Percentiles rank a stretch among this genome's conserved stretches.
Evolutionary conservation across 2,113 vertebrate species (phyloP).

Genomic region (Rhineura floridana): DNA sequence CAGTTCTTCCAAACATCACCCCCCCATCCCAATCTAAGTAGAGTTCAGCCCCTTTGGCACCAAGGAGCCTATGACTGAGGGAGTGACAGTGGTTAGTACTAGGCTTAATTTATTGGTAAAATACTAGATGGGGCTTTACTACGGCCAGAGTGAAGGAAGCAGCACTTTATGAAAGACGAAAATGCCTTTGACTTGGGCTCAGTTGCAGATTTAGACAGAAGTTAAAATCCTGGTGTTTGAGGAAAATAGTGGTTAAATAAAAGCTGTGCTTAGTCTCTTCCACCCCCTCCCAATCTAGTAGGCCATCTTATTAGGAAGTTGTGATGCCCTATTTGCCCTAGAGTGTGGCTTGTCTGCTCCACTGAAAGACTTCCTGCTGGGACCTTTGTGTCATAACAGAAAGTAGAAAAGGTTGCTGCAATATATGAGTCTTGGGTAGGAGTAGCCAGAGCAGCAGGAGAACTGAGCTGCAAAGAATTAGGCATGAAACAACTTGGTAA

Average conservation of each 20-base stretch:
- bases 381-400: conserved; percentile 60
- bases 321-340: conserved; percentile 69
- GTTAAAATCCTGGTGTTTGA: neutral
- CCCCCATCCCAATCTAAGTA: neutral
- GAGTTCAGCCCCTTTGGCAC: neutral
- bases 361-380: conserved; percentile 69
- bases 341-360: conserved; percentile 70
- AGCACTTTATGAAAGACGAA: neutral
- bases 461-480: conserved; percentile 78
- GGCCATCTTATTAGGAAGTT: conserved; percentile 71
- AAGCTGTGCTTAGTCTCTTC: conserved; percentile 57
- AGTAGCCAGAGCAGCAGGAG: conserved; percentile 73
- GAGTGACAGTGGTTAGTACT: neutral
- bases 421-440: conserved; percentile 65
- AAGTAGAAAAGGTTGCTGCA: conserved; percentile 61
- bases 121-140: neutral
- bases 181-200: conserved; percentile 18
- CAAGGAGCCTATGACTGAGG: neutral
- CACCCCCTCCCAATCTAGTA: conserved; percentile 55
- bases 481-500: conserved; percentile 75
- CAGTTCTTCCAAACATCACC: no score
- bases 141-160: neutral
- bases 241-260: conserved; percentile 69
- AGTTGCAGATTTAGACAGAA: conserved; percentile 15
- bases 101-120: neutral